Base-by-base conservation (phyloP, 1,140 invertebrate genomes). In the Neodiprion virginianus region DNA sequence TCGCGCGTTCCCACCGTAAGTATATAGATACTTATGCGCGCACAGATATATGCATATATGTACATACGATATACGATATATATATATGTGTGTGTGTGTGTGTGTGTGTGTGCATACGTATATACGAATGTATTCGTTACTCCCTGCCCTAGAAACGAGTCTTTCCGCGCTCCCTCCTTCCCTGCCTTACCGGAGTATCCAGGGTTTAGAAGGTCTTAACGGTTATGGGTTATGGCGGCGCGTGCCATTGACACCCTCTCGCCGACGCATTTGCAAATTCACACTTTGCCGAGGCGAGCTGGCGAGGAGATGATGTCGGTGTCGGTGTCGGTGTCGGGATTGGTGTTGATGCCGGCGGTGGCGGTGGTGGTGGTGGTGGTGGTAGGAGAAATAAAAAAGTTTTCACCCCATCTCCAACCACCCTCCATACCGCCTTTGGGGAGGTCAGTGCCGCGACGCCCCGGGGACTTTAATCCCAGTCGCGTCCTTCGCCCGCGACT, bases 201-300 rank as follows among this genome's bases (percentile, higher is more conserved):
- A 61, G 53, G 67, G 67, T 21, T 69, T 69, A 47, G 40, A 69
- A 69, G 40, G 67, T 69, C 67, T 69, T 69, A 69, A 69, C 67
- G 67, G 67, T 69, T 69, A 69, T 69, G 67, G 67, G 67, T 69
- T 69, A 69, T 69, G 67, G 67, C 53, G 53, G 53, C 67, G 67
- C 67, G 67, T 69, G 67, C 67, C 67, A 69, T 69, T 69, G 67
- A 69, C 67, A 69, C 67, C 67, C 67, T 12, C 67, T 69, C 53
- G 53, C 67, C 67, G 21, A 47, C 17, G 40, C 67, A 69, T 69
- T 69, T 69, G 40, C 67, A 69, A 69, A 47, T 69, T 69, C 67
- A 69, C 67, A 69, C 67, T 69, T 69, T 17, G 61, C 61, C 17
- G 61, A 14, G 61, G 61, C 17, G 12, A 40, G 28, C 61, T 65